Base-by-base conservation (phyloP, 2,113 vertebrate species). In the Barnardius zonarius region DNA sequence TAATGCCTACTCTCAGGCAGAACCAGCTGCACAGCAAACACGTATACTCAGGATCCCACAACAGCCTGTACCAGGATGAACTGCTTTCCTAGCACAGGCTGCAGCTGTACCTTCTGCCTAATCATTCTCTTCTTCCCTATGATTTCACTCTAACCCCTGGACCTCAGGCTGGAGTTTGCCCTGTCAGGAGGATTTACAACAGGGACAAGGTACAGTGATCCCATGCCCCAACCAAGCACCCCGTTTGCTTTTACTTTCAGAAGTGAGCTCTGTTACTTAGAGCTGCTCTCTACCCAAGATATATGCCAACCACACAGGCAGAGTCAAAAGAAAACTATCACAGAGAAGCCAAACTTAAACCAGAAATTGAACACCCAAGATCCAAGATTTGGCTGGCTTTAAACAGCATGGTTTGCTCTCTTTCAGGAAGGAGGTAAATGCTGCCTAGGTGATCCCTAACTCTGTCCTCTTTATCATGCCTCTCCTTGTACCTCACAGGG, bases 61-160 rank as follows among this genome's bases (percentile, higher is more conserved):
- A 12, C 17, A 77, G 30, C 19, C 37, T 59, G 24, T 24, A 35
- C 8, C 1, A 52, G 18, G 46, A 46, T 10, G 28, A 84, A 30
- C 62, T 11, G 25, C 64, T 68, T 15, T 39, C 43, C 89, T 27
- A 9, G 18, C 1, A 72, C 27, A 35, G 44, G 57, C 43, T 86
- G 73, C 18, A 35, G 39, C 46, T 52, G 27, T 20, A 57, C 41
- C 44, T 81, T 55, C 43, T 41, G 4, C 44, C 62, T 30, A 0
- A 2, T 64, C 57, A 35, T 59, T 59, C 55, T 33, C 35, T 82
- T 73, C 51, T 57, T 20, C 13, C 17, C 55, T 33, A 25, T 91
- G 86, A 96, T 18, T 83, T 92, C 83, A 92, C 72, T 27, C 49
- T 49, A 51, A 94, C 54, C 91, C 59, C 80, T 85, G 92, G 25